Conservation (phyloP, 2,888 invertebrate genomes). For the Lamellibrachia columna region DNA sequence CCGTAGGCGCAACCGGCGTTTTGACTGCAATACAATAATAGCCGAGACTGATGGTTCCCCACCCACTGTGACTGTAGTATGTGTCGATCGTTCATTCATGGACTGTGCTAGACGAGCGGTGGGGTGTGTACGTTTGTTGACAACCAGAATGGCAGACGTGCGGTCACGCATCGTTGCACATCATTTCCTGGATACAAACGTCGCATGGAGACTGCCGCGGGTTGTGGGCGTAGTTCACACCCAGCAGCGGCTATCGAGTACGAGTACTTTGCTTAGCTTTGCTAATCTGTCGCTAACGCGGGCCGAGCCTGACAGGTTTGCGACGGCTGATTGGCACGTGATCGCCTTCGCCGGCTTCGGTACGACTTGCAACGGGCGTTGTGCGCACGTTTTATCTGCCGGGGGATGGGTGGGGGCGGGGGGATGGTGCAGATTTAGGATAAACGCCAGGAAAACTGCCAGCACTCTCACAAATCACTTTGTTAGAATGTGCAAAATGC, state of each 20-base stretch:
- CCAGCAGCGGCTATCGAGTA: neutral
- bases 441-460: slow-evolving; percentile 9
- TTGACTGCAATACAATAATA: neutral
- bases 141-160: slow-evolving; percentile 8
- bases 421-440: neutral
- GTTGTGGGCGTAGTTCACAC: neutral
- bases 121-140: neutral
- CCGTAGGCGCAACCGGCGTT: neutral
- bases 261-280: slow-evolving; percentile 5
- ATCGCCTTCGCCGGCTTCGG: neutral
- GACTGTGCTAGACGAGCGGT: neutral
- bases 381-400: neutral
- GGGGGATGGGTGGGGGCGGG: neutral
- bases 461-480: neutral
- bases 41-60: neutral
- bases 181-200: neutral
- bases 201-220: neutral
- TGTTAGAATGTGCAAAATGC: slow-evolving; percentile 1
- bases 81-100: neutral
- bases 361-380: neutral
- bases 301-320: neutral
- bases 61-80: neutral
- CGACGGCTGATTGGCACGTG: neutral
- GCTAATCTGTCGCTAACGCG: neutral
- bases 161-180: neutral